Base-by-base conservation (phyloP, 2,797 vertebrate genomes). In the Danionella dracula region DNA sequence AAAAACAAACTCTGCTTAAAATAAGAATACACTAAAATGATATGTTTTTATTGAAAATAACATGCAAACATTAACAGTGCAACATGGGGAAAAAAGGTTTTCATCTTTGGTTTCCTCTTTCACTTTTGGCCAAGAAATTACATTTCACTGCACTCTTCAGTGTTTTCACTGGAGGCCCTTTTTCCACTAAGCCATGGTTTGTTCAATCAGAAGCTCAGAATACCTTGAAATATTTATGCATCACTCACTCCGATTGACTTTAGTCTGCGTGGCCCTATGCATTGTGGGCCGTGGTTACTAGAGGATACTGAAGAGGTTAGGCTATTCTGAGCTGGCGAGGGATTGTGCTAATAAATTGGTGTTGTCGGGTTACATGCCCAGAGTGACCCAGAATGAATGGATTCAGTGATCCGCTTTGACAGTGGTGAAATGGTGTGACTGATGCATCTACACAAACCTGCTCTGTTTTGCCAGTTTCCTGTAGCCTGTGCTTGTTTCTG, bases 301-400 rank as follows among this genome's bases (percentile, higher is more conserved):
- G 21, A 58, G 23, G 11, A 46, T 37, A 21, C 1, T 0, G 5
- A 27, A 11, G 34, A 1, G 20, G 19, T 17, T 20, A 21, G 35
- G 21, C 34, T 41, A 59, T 57, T 54, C 29, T 10, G 37, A n/a
- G 55, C 56, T 76, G 68, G 32, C 3, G 5, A 70, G 78, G 82
- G 83, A 82, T 82, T 75, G 72, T 65, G 68, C 78, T 81, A 83
- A 85, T 86, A 76, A 83, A 82, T 81, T 71, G 7, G 27, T 75
- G 66, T 44, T 81, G 82, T 85, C 20, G 57, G 82, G 74, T 79
- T 80, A 76, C 75, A 76, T 75, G 79, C 71, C 74, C 76, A 83
- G 81, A 85, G 82, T 84, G 83, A 88, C 68, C 80, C 70, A 63
- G 69, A 78, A 82, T 87, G 80, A 86, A 87, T 83, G 68, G 78